phyloP scores from a whole-genome alignment of 37 sponge, comb jelly and placozoan genomes.

The Corticium candelabrum region DNA sequence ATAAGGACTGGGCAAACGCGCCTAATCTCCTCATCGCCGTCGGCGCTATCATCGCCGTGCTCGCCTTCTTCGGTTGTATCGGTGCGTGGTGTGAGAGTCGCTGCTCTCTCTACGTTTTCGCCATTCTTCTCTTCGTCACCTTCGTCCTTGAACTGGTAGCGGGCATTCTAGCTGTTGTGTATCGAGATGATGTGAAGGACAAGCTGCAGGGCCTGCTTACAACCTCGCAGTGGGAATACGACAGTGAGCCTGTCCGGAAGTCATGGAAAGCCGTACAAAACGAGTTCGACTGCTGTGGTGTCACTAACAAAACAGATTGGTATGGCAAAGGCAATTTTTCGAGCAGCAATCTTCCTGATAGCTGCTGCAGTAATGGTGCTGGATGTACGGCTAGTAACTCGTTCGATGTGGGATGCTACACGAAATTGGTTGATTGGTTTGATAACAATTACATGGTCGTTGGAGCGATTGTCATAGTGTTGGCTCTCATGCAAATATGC shows the following conservation, averaged over 20 bases:
- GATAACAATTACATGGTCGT: background rate
- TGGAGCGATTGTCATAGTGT: background rate
- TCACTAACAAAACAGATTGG: background rate
- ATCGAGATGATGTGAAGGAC: background rate
- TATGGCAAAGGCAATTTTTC: too few relatives aligned
- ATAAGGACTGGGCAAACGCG: slow-evolving; percentile 1
- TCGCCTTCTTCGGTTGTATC: background rate
- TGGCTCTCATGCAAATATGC: background rate
- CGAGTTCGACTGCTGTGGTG: background rate
- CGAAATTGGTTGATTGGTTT: background rate
- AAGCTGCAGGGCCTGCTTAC: background rate
- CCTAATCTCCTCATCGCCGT: background rate
- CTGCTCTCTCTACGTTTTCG: background rate
- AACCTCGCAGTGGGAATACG: background rate
- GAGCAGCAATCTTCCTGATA: background rate
- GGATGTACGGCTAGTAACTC: background rate
- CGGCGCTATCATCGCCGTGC: background rate
- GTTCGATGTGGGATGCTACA: background rate
- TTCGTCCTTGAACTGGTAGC: background rate
- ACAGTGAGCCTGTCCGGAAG: background rate
- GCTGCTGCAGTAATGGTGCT: background rate
- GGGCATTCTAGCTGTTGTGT: background rate
- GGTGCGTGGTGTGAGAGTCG: background rate
- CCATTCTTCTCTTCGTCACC: background rate
- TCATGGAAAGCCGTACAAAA: background rate